Evolutionary conservation across 2,888 invertebrate species (phyloP).

Genomic region (Harpalus rubripes): DNA sequence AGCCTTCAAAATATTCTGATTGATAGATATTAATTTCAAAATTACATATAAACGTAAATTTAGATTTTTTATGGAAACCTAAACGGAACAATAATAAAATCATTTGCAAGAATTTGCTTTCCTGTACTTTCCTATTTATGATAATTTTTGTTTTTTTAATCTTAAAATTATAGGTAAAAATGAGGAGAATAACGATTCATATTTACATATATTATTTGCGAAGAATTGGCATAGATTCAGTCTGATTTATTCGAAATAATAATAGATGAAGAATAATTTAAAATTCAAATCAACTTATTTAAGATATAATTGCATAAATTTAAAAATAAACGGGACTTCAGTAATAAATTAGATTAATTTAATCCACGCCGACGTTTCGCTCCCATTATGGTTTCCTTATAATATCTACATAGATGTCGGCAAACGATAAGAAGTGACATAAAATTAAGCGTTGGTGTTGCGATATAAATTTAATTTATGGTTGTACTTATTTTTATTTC

Average conservation of each 20-base stretch:
- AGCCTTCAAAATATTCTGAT: too few species aligned
- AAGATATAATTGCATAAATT: neutral
- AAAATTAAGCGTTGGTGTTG: neutral
- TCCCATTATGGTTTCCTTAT: neutral
- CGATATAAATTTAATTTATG: neutral
- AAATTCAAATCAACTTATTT: neutral
- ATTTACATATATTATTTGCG: too few species aligned
- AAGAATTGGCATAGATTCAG: neutral
- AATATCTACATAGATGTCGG: neutral
- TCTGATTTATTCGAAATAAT: neutral
- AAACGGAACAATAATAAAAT: too few species aligned
- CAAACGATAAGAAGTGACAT: neutral
- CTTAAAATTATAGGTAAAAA: too few species aligned
- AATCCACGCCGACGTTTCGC: neutral
- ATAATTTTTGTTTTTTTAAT: too few species aligned
- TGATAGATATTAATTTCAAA: too few species aligned
- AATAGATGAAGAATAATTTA: conserved; percentile 5
- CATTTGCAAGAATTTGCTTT: too few species aligned
- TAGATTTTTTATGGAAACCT: too few species aligned
- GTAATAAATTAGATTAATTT: neutral
- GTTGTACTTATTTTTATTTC: neutral
- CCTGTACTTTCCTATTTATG: too few species aligned
- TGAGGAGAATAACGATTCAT: too few species aligned
- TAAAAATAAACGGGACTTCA: neutral
- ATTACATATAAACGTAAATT: too few species aligned